Conservation (phyloP, 2,113 vertebrate species). For the Xerus inauris region DNA sequence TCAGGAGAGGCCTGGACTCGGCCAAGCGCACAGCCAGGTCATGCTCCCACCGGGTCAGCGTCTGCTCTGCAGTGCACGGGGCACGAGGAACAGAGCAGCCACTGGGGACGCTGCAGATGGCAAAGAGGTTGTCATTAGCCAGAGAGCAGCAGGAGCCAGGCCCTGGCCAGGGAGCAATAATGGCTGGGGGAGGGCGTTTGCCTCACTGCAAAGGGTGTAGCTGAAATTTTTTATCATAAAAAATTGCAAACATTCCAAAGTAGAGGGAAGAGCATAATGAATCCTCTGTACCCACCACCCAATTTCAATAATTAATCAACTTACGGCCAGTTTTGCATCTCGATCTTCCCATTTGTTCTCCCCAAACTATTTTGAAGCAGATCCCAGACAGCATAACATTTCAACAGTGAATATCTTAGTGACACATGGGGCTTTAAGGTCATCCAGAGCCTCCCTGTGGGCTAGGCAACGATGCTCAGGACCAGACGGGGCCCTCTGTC, state of each 20-base stretch:
- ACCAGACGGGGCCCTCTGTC: neutral
- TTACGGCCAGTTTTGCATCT: neutral
- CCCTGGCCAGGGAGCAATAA: neutral
- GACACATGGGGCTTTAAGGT: neutral
- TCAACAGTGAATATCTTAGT: neutral
- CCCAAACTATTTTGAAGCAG: neutral
- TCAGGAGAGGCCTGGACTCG: neutral
- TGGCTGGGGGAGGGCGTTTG: neutral
- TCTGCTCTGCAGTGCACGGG: neutral
- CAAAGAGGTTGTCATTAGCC: conserved; percentile 38
- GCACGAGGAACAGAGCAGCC: neutral
- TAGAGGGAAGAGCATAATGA: neutral
- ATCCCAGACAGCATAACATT: neutral
- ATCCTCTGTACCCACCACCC: neutral
- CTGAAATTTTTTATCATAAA: neutral
- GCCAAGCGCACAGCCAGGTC: conserved; percentile 54
- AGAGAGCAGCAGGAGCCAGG: conserved; percentile 41
- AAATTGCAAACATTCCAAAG: neutral
- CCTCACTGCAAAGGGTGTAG: neutral
- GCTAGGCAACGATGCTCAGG: neutral
- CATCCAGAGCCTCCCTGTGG: neutral
- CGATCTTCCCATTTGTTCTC: neutral
- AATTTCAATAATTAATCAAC: neutral
- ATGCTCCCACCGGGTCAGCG: neutral
- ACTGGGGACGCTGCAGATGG: conserved; percentile 50